Conservation (phyloP, 2,113 vertebrate species). For the Larimichthys polyactis region DNA sequence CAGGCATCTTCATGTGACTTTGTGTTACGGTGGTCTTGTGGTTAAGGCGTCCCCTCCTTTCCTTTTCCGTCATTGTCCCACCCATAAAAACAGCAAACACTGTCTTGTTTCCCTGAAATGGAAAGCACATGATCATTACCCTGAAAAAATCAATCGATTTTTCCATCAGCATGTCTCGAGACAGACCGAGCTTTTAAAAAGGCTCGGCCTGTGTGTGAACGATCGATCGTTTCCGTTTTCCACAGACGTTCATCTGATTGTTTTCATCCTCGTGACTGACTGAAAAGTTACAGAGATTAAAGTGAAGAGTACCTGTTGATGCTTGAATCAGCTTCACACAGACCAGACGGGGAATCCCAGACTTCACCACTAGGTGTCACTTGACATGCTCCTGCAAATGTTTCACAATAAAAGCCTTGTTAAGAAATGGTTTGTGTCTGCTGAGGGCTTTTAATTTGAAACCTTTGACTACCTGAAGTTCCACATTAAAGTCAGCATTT, state of each 20-base stretch:
- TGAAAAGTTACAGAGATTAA: not conserved
- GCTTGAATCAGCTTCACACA: too few relatives aligned
- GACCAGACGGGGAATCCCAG: too few relatives aligned
- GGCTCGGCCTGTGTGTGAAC: too few relatives aligned
- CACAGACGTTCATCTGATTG: not conserved
- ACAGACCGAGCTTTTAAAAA: not conserved
- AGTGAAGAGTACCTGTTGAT: too few relatives aligned
- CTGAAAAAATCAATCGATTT: not conserved
- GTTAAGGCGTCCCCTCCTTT: not conserved
- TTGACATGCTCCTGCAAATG: too few relatives aligned
- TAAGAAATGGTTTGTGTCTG: too few relatives aligned
- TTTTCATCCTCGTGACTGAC: not conserved
- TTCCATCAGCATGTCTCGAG: not conserved
- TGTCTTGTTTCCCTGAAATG: slow-evolving; percentile 3
- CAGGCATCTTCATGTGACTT: not conserved
- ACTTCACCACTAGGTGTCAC: too few relatives aligned
- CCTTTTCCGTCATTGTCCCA: not conserved
- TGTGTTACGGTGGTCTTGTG: not conserved
- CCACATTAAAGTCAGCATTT: too few relatives aligned
- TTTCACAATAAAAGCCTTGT: too few relatives aligned
- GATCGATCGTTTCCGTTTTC: not conserved
- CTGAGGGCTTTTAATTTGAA: too few relatives aligned
- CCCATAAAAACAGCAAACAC: not conserved
- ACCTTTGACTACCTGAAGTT: too few relatives aligned
- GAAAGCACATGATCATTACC: not conserved